Evolutionary conservation across 2,797 vertebrate species (phyloP).

Genomic region (Brachymystax lenok): DNA sequence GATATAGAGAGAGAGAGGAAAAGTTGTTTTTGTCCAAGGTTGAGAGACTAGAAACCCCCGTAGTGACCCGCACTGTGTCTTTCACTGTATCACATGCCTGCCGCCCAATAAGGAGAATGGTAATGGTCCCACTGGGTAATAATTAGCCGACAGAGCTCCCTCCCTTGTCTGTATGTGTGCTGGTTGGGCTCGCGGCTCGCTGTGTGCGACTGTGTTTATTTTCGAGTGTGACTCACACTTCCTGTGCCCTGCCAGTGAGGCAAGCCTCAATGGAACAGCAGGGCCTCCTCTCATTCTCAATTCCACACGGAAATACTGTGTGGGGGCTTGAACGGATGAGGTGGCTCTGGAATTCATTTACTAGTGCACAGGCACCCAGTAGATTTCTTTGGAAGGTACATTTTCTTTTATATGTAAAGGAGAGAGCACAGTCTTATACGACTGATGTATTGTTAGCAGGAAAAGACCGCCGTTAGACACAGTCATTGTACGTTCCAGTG

Average conservation of each 20-base stretch:
- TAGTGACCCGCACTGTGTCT: neutral
- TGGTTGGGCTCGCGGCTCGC: slow-evolving; percentile 29
- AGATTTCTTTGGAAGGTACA: neutral
- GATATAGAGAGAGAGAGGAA: neutral
- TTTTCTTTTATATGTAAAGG: neutral
- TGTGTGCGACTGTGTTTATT: slow-evolving; percentile 71
- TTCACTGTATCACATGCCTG: slow-evolving; percentile 43
- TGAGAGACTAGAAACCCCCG: neutral
- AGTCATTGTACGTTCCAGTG: neutral
- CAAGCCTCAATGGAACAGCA: slow-evolving; percentile 71
- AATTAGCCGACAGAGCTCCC: neutral
- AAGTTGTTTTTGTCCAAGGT: slow-evolving; percentile 9
- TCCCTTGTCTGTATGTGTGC: neutral
- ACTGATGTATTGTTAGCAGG: no score
- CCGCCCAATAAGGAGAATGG: slow-evolving; percentile 9
- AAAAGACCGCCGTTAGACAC: neutral
- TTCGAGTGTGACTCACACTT: slow-evolving; percentile 75
- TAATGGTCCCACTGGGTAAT: neutral
- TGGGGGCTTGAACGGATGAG: slow-evolving; percentile 66
- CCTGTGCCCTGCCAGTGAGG: slow-evolving; percentile 70
- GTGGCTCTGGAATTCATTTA: slow-evolving; percentile 51
- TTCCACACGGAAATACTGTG: slow-evolving; percentile 51
- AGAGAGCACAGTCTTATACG: neutral
- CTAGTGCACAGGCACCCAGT: slow-evolving; percentile 43
- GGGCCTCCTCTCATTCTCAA: slow-evolving; percentile 71